Conservation (phyloP, 2,888 invertebrate species). For the Cheilosia soror region DNA sequence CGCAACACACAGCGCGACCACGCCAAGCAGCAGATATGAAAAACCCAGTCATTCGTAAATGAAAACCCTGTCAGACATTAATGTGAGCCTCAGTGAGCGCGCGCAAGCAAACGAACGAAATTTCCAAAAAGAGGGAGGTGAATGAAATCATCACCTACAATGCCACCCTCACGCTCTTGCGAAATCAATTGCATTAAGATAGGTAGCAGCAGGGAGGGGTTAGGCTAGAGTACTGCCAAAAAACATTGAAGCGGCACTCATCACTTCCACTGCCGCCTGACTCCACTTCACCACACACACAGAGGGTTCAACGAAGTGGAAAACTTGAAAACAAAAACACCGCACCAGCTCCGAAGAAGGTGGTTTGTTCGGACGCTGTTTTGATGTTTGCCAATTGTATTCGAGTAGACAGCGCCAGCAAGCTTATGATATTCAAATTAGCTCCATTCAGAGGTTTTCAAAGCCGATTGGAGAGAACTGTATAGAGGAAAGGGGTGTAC, state of each 20-base stretch:
- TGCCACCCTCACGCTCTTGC: constrained; percentile 6
- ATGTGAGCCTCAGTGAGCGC: constrained; percentile 62
- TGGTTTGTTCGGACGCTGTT: constrained; percentile 31
- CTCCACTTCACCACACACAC: constrained; percentile 2
- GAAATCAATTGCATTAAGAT: constrained; percentile 58
- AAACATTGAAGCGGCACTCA: constrained; percentile 61
- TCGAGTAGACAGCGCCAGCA: constrained; percentile 12
- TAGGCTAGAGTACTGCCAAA: constrained; percentile 48
- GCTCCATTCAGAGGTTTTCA: constrained; percentile 31
- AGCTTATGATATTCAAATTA: constrained; percentile 60
- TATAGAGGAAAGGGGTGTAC: too few species aligned
- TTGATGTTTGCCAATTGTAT: constrained; percentile 39
- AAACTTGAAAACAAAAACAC: constrained; percentile 51
- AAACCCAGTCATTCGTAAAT: constrained; percentile 69
- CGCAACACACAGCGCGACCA: neutral
- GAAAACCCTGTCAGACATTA: constrained; percentile 72
- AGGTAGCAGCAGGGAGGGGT: neutral
- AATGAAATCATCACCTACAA: constrained; percentile 39
- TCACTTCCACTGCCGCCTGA: constrained; percentile 18
- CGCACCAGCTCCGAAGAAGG: constrained; percentile 20
- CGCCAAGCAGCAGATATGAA: constrained; percentile 47
- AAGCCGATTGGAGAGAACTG: neutral
- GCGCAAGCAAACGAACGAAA: constrained; percentile 43
- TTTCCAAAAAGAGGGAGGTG: constrained; percentile 34
- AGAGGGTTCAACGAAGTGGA: constrained; percentile 56